Evolutionary conservation across 2,888 invertebrate genomes (phyloP), one percentile per base, ranked within the genome.

Genomic region (Theretra japonica): DNA sequence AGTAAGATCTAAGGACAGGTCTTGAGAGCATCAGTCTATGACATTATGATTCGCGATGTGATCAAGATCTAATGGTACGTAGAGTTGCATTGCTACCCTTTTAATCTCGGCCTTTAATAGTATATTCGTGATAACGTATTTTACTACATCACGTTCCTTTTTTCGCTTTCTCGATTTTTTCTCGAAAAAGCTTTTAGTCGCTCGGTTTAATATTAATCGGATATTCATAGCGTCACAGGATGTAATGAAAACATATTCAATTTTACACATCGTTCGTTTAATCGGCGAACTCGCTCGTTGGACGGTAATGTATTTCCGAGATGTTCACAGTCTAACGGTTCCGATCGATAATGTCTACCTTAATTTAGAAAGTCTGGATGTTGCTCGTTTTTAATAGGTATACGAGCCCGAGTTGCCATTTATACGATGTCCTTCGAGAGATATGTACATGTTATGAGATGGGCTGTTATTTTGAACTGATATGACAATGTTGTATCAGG

Each of bases 261-360:
- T 28, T 60, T 60, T 33, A 19, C 28, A 33, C 65, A 17, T 41
- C 17, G 11, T 65, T 65, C 65, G 23, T 41, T 8, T 17, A 15
- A 65, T 65, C 65, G 48, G 21, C 41, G 23, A 23, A 23, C 11
- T 23, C 15, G 65, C 60, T 65, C 65, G 48, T 15, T 25, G 53
- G n/a, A 53, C 5, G n/a, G 53, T 53, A 7, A 23, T 48, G 17
- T 15, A 65, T 21, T 48, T 65, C 23, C 15, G 48, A 23, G 48
- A 41, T 48, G 23, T 48, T 23, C 17, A 41, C 48, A 65, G 65
- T 65, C 48, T 65, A 23, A 5, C 17, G 65, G 15, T 65, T 15
- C 65, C 23, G 41, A 65, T 65, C 48, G 41, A 65, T 65, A 48
- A 8, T 41, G 62, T 62, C 62, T 62, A 58, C 23, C 25, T 58